Conservation (phyloP, 2,113 vertebrate species). For the Ctenomys sociabilis region DNA sequence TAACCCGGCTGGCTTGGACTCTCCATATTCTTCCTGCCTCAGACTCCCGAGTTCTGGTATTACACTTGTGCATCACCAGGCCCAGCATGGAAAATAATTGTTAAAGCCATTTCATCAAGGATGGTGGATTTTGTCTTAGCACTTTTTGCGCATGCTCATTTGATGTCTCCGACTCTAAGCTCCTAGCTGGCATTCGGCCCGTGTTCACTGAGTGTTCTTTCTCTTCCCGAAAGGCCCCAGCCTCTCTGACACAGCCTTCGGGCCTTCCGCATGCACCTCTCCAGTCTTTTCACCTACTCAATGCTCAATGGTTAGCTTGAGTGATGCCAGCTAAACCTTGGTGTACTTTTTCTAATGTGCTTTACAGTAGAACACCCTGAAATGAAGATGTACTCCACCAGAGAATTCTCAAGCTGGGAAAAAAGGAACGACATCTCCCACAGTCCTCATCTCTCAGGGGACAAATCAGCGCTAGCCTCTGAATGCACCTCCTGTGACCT, state of each 20-base stretch:
- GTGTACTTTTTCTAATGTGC: background rate
- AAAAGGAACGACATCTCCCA: background rate
- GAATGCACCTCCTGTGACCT: background rate
- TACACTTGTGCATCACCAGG: background rate
- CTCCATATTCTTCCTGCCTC: background rate
- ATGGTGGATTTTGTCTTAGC: background rate
- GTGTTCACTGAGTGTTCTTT: background rate
- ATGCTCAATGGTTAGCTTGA: constrained; percentile 8
- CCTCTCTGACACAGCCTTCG: background rate
- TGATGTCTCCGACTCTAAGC: background rate
- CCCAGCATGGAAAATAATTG: background rate
- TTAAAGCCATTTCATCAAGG: background rate
- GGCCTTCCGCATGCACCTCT: background rate
- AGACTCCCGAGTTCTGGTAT: background rate
- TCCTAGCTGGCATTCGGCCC: background rate
- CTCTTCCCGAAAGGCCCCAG: constrained; percentile 5
- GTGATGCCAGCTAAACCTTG: background rate
- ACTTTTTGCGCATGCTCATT: background rate
- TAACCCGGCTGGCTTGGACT: background rate
- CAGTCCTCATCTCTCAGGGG: background rate
- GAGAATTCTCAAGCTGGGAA: background rate
- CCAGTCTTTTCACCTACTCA: background rate
- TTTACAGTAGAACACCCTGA: background rate
- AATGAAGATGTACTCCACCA: background rate
- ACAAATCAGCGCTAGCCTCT: background rate